Percentiles rank a stretch among this genome's conserved stretches.
Conservation (phyloP, 2,113 vertebrate genomes). For the Lota lota region DNA sequence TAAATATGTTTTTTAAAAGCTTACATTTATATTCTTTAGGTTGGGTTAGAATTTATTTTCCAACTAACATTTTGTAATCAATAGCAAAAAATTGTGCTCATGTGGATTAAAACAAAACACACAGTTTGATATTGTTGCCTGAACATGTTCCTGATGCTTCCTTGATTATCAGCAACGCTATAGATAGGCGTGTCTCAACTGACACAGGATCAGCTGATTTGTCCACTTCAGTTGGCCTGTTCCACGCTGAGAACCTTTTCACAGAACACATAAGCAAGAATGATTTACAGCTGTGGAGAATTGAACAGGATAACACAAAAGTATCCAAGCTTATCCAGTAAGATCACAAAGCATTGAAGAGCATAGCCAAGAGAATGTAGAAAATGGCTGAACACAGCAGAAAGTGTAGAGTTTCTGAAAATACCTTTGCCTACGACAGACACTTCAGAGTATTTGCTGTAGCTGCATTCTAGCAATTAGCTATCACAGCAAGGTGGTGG, state of each 20-base stretch:
- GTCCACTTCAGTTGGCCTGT: neutral
- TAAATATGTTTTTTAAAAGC: too few relatives aligned
- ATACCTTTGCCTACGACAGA: too few relatives aligned
- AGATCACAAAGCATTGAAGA: too few relatives aligned
- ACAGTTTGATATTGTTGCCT: neutral
- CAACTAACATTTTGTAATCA: too few relatives aligned
- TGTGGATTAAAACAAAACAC: neutral
- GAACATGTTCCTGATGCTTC: neutral
- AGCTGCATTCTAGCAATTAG: neutral
- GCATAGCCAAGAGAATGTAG: too few relatives aligned
- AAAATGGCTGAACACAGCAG: too few relatives aligned
- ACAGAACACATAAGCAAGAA: slow-evolving; percentile 1
- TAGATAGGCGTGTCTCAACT: neutral
- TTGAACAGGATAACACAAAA: too few relatives aligned
- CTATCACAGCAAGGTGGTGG: neutral
- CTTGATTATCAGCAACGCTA: neutral
- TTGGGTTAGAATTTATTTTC: too few relatives aligned
- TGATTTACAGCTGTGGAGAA: neutral
- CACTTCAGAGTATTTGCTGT: neutral
- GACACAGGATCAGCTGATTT: neutral
- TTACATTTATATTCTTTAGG: too few relatives aligned
- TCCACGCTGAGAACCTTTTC: neutral
- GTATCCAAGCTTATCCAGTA: too few relatives aligned
- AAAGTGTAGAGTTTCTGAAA: too few relatives aligned
- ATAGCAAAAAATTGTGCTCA: too few relatives aligned